phyloP scores from a whole-genome alignment of 1,140 invertebrate species.

The Drosophila burlai region DNA sequence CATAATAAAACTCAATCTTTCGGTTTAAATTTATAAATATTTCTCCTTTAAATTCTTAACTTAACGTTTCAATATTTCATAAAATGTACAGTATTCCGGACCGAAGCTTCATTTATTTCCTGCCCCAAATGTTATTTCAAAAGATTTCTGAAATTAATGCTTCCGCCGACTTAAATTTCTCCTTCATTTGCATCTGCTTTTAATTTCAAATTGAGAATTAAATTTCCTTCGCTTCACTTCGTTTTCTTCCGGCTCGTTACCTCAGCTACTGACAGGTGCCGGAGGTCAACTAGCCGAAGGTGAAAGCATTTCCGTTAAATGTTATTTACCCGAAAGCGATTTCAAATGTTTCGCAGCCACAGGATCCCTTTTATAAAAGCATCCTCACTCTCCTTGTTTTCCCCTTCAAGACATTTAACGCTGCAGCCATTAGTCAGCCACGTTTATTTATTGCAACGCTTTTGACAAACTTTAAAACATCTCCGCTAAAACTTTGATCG shows the following conservation, averaged over 20 bases:
- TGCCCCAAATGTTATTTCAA: background rate
- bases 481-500: conserved; percentile 73
- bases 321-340: conserved; percentile 40
- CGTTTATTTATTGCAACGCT: conserved; percentile 71
- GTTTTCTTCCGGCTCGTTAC: conserved; percentile 22
- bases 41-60: too few species aligned
- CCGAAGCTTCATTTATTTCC: background rate
- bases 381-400: background rate
- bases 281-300: conserved; percentile 34
- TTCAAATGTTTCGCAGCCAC: conserved; percentile 21
- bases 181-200: conserved; percentile 1
- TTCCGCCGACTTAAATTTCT: background rate
- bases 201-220: conserved; percentile 12
- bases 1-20: too few species aligned
- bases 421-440: conserved; percentile 26
- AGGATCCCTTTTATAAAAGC: conserved; percentile 2
- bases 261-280: conserved; percentile 28
- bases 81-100: background rate
- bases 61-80: background rate
- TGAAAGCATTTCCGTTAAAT: conserved; percentile 44
- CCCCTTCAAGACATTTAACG: conserved; percentile 5
- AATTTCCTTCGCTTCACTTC: conserved; percentile 17
- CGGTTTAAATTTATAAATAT: background rate
- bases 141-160: background rate
- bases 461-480: conserved; percentile 77